These are phyloP conservation scores for Leptestheria dahalacensis DNA, from an alignment of 1,140 invertebrate species.

Conservation along the genomic window DNA sequence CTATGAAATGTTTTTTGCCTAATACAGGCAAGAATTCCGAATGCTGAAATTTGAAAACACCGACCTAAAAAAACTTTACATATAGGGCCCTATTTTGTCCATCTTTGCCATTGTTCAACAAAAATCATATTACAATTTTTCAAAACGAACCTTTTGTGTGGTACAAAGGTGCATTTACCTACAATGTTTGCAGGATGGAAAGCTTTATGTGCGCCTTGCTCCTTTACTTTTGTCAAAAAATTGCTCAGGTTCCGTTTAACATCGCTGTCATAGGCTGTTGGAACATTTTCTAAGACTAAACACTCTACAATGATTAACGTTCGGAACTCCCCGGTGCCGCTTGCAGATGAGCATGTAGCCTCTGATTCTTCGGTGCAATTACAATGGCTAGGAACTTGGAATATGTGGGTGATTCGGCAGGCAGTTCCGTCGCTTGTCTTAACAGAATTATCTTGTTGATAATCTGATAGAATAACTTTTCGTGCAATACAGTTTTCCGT, in stretches of 20 bases:
- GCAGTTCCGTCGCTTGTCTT: not conserved
- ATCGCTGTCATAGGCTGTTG: not conserved
- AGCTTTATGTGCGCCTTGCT: not conserved
- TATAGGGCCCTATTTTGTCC: too few species aligned
- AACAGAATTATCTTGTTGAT: slow-evolving; percentile 2
- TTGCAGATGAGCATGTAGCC: too few species aligned
- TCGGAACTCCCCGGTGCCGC: too few species aligned
- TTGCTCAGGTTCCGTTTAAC: not conserved
- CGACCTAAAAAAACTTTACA: too few species aligned
- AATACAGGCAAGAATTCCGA: too few species aligned
- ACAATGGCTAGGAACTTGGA: not conserved
- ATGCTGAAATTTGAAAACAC: too few species aligned
- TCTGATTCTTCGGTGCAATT: not conserved
- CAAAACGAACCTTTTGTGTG: not conserved
- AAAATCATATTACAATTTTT: not conserved
- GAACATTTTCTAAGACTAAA: not conserved
- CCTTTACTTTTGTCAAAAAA: not conserved
- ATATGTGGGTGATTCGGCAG: not conserved
- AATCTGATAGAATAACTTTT: not conserved
- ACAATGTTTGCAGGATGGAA: not conserved
- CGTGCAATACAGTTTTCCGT: slow-evolving; percentile 8
- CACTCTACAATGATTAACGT: not conserved
- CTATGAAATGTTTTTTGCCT: too few species aligned
- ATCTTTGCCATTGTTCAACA: too few species aligned
- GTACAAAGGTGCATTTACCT: not conserved